Evolutionary conservation across 2,888 invertebrate species (phyloP), one percentile per base, ranked within the genome.

Genomic region (Hyposoter didymator): DNA sequence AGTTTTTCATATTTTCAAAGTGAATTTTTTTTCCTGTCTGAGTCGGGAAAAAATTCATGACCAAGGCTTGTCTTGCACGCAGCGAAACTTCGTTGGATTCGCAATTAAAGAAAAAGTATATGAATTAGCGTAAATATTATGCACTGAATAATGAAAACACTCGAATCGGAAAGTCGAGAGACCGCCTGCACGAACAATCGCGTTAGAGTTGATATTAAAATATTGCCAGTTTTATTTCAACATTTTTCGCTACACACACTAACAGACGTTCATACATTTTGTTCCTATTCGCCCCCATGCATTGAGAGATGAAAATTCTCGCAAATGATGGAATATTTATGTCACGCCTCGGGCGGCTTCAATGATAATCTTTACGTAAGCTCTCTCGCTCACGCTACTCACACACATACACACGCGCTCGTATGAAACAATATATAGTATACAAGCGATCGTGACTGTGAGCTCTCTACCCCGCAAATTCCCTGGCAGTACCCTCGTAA

Each of bases 351-450:
- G 59, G 62, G 83, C 28, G 19, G 32, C 74, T 39, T 47, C 47
- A 59, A 82, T 76, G 62, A 70, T 70, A 64, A 79, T 84, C 74
- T 83, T 83, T 83, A 78, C 83, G 74, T 83, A 78, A 83, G 59
- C 78, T 74, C 49, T 55, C 43, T 55, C 72, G 14, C 35, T 80
- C 76, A 28, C 39, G 62, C 70, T 76, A 17, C n/a, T 17, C 17
- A 55, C n/a, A 22, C 17, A 55, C 17, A 52, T n/a, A 12, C 22
- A 49, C 70, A 10, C 47, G 52, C 52, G 35, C 35, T 49, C 35
- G 35, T n/a, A 52, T 8, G n/a, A n/a, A 72, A 45, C 22, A 22
- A 55, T 39, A 52, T 47, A 10, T 35, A 19, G 19, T 45, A 49
- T 12, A 32, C 59, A 7, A 14, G 8, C 14, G 22, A 55, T 19